A percentile compares a stretch with the other conserved stretches of the same genome.
Evolutionary conservation across 1,140 invertebrate genomes (phyloP).

Genomic region (Coboldia fuscipes): DNA sequence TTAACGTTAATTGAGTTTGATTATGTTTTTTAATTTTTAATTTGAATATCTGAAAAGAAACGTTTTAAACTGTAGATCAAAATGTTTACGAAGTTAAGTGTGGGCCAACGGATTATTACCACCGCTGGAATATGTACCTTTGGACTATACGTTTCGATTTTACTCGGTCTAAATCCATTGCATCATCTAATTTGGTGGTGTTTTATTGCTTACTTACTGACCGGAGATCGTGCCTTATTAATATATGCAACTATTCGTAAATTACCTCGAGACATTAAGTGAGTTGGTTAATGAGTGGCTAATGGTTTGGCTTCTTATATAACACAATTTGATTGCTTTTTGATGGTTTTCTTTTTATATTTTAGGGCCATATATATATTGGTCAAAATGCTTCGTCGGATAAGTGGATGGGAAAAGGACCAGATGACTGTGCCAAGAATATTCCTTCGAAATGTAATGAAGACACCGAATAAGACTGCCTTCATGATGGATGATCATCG

Average conservation of each 20-base stretch:
- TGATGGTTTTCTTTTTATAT: conserved; percentile 6
- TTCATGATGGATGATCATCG: conserved; percentile 48
- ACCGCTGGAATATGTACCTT: no score
- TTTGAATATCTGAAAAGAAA: no score
- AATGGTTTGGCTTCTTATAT: background rate
- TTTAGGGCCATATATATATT: conserved; percentile 26
- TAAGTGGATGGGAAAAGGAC: conserved; percentile 27
- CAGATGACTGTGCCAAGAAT: conserved; percentile 32
- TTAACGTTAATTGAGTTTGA: no score
- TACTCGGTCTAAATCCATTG: no score
- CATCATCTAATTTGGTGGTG: background rate
- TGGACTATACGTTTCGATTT: no score
- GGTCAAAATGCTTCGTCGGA: conserved; percentile 19
- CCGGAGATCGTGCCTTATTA: conserved; percentile 8
- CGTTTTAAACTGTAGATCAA: no score
- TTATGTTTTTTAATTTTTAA: no score
- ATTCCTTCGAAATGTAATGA: conserved; percentile 31
- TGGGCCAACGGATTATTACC: no score
- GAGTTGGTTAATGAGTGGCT: conserved; percentile 8
- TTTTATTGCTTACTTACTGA: background rate
- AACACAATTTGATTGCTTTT: background rate
- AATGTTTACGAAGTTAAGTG: no score
- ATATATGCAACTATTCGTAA: conserved; percentile 12
- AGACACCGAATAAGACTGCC: conserved; percentile 39
- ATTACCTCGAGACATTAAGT: conserved; percentile 10